Conservation (phyloP, 2,888 invertebrate species). For the Branchipolynoe longqiensis region DNA sequence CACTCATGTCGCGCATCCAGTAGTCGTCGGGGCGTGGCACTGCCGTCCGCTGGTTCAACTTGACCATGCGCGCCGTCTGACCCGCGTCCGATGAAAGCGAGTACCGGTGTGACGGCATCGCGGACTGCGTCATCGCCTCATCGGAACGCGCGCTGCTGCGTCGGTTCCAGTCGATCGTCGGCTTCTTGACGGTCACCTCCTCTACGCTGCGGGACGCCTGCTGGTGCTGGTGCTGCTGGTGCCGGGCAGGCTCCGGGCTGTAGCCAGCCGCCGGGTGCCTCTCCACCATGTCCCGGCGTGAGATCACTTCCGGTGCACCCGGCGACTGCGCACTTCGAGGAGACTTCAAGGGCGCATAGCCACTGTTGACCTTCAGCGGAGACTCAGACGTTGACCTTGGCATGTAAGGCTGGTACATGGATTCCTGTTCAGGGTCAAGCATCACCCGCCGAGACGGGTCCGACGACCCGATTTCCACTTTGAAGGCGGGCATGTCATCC, state of each 20-base stretch:
- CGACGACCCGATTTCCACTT: constrained; percentile 48
- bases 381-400: constrained; percentile 8
- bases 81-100: constrained; percentile 11
- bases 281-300: constrained; percentile 60
- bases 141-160: background rate
- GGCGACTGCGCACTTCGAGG: background rate
- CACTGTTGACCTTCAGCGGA: background rate
- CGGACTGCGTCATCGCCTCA: background rate
- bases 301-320: constrained; percentile 47
- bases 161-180: constrained; percentile 43
- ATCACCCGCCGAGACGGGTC: background rate
- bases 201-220: constrained; percentile 30
- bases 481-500: constrained; percentile 11
- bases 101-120: background rate
- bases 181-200: constrained; percentile 48
- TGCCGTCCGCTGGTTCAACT: constrained; percentile 37
- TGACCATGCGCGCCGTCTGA: background rate
- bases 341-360: background rate
- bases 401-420: background rate
- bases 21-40: constrained; percentile 50
- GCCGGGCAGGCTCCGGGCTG: background rate
- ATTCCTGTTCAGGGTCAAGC: background rate
- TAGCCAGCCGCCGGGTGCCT: constrained; percentile 49
- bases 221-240: background rate
- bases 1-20: constrained; percentile 19